Base-by-base conservation (phyloP, 2,888 invertebrate genomes). In the Lymantria monacha region DNA sequence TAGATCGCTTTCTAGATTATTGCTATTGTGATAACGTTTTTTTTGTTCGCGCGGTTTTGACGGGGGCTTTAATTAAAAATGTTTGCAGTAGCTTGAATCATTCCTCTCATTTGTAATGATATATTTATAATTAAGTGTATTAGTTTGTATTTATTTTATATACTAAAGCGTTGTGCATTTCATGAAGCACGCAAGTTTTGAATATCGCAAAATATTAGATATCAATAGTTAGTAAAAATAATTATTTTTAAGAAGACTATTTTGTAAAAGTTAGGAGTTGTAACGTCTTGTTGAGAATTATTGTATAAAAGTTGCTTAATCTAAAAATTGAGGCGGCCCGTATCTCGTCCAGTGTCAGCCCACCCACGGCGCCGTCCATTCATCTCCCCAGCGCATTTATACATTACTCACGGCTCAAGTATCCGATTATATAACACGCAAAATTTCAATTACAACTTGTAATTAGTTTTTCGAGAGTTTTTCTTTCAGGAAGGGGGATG, bases 401-500 rank as follows among this genome's bases (percentile, higher is more conserved):
- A 89, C 87, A 90, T 90, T 90, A 89, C 89, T 88, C 89, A 87
- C 87, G 87, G 87, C 88, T 88, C 91, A 91, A 91, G 90, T 91
- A 91, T 91, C 90, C 91, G 91, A 91, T 92, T 91, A 91, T 92
- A 87, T 92, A 92, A 91, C 91, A 92, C 91, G 92, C 91, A 91
- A 92, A 92, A 92, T 92, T 92, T 92, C 92, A 92, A 92, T 92
- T 92, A 92, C 91, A 92, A 92, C 83, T 92, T 92, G 91, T 92
- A 92, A 92, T 92, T 92, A 92, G 92, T 92, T 92, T 92, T 92
- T 91, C 85, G 91, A 89, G 92, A 91, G 91, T 92, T 92, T 92
- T 91, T 91, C 91, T 92, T 91, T 90, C 88, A 84, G 83, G 82
- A 81, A 82, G 83, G 83, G 85, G 85, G 87, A 76, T 70, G 83